Percentiles rank a stretch among this genome's conserved stretches.
Conservation (phyloP, 2,888 invertebrate genomes). For the Urechis unicinctus region DNA sequence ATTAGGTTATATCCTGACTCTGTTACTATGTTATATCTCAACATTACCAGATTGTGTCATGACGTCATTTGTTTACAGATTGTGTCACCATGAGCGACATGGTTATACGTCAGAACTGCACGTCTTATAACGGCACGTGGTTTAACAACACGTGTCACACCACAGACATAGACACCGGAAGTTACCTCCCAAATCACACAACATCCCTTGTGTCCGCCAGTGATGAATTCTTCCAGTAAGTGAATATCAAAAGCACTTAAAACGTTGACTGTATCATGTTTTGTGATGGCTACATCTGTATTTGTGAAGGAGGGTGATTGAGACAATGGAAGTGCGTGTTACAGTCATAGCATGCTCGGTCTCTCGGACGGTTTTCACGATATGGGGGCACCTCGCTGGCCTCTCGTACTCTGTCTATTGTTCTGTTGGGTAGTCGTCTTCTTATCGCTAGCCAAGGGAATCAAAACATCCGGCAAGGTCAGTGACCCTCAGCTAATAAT, state of each 20-base stretch:
- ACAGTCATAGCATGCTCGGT: slow-evolving; percentile 33
- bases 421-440: slow-evolving; percentile 62
- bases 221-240: slow-evolving; percentile 56
- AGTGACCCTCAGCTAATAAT: slow-evolving; percentile 3
- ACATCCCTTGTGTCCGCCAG: slow-evolving; percentile 31
- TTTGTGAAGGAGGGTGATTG: too few species aligned
- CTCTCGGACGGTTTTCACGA: slow-evolving; percentile 44
- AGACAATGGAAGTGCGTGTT: too few species aligned
- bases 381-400: slow-evolving; percentile 51
- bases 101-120: slow-evolving; percentile 35
- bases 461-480: slow-evolving; percentile 48
- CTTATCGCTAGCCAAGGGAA: slow-evolving; percentile 39
- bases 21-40: too few species aligned
- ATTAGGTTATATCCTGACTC: too few species aligned
- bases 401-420: slow-evolving; percentile 68
- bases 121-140: slow-evolving; percentile 41
- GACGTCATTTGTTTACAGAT: background rate
- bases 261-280: background rate
- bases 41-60: too few species aligned
- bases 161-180: background rate
- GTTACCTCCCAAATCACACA: background rate
- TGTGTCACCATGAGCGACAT: background rate
- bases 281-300: background rate
- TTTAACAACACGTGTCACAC: slow-evolving; percentile 35
- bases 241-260: slow-evolving; percentile 2